These are phyloP conservation scores for Pseudorhombus dupliciocellatus DNA, from an alignment of 2,113 vertebrate species.

Conservation along the genomic window DNA sequence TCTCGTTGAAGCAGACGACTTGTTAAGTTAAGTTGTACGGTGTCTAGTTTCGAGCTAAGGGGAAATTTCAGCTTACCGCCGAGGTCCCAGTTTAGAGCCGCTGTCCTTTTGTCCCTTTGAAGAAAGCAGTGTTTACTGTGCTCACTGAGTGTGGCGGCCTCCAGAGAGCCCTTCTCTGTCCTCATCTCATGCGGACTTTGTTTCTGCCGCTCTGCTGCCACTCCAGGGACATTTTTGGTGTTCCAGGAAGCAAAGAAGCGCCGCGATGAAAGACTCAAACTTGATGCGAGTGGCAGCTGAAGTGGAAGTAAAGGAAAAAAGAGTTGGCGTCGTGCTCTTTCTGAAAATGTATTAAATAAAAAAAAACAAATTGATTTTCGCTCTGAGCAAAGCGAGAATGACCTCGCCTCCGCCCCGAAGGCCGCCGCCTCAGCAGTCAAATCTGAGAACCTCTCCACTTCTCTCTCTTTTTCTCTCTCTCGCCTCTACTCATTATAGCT, in stretches of 20 bases:
- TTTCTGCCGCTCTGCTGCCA: conserved; percentile 28
- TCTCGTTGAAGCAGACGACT: background rate
- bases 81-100: conserved; percentile 20
- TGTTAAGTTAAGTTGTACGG: background rate
- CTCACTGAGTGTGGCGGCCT: conserved; percentile 20
- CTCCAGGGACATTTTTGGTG: conserved; percentile 36
- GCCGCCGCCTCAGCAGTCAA: background rate
- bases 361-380: background rate
- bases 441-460: background rate
- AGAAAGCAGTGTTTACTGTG: conserved; percentile 35
- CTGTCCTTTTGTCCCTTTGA: conserved; percentile 8
- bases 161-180: conserved; percentile 25
- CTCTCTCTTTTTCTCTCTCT: background rate
- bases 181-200: conserved; percentile 34
- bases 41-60: conserved; percentile 4
- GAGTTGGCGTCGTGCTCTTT: background rate
- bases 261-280: conserved; percentile 19
- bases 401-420: conserved; percentile 1
- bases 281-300: conserved; percentile 14
- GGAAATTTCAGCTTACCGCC: conserved; percentile 12
- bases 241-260: conserved; percentile 29
- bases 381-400: conserved; percentile 7
- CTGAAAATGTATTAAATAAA: conserved; percentile 9
- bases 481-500: conserved; percentile 18
- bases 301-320: conserved; percentile 29